Evolutionary conservation across 2,113 vertebrate genomes (phyloP), one percentile per base, ranked within the genome.

Genomic region (Tetrax tetrax): DNA sequence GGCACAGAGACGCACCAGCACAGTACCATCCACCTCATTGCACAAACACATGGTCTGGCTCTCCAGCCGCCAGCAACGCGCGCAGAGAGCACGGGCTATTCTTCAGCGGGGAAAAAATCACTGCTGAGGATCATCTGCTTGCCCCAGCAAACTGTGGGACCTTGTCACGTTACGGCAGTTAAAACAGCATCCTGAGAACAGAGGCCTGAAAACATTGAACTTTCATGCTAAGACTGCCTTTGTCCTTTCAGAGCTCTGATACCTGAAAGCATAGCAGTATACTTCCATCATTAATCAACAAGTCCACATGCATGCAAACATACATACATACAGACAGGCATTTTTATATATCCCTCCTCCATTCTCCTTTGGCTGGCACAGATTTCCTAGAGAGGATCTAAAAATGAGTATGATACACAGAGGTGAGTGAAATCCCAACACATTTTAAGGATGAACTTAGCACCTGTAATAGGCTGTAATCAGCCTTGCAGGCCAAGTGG

Each of bases 1-100:
- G 77, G 64, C 81, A 77, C 10, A 28, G 87, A 84, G 45, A 89
- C 25, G 61, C 3, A 63, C 43, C 76, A 76, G 87, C 60, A 71
- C 71, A 72, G 95, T 95, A 89, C 95, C 95, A 96, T 87, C 54
- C 93, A 94, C 91, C 89, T 77, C 94, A 89, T 54, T 94, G 95
- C 95, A 95, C 90, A 89, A 87, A 95, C 63, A 95, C 80, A 66
- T 66, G 79, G 56, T 33, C 57, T 24, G 33, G 70, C 79, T 87
- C 83, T 93, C 86, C 77, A 87, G 83, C 3, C 1, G 53, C 1
- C 2, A 95, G 60, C 13, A 11, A 72, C 4, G 6, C 6, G 9
- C 6, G 11, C 48, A 56, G 81, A 53, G 33, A 89, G 63, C 66
- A 61, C 5, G 3, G 41, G 50, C 65, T 83, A 1, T 48, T 76